A percentile compares a stretch with the other conserved stretches of the same genome.
Evolutionary conservation across 2,888 invertebrate species (phyloP).

Genomic region (Silvanus unidentatus): DNA sequence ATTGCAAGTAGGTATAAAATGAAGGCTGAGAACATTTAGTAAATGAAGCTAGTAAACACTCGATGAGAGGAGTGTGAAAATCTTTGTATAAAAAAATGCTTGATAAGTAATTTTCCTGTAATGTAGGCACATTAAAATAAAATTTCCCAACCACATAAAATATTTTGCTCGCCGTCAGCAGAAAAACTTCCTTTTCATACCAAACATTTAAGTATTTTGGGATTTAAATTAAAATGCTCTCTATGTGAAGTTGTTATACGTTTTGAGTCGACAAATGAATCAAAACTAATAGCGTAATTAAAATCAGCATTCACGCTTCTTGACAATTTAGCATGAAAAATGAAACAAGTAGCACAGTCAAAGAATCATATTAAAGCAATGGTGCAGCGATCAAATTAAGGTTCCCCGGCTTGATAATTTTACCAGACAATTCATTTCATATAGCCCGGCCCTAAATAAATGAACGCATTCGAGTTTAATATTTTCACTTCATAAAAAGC

Average conservation of each 20-base stretch:
- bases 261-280: constrained; percentile 2
- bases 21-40: too few relatives aligned
- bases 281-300: constrained; percentile 3
- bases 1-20: too few relatives aligned
- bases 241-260: not conserved
- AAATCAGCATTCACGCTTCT: constrained; percentile 3
- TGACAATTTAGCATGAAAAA: constrained; percentile 2
- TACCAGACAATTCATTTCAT: constrained; percentile 1
- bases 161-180: too few relatives aligned
- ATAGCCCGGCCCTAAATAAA: constrained; percentile 1
- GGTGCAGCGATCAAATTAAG: constrained; percentile 2
- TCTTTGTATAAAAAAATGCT: too few relatives aligned
- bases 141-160: too few relatives aligned
- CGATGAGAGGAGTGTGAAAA: too few relatives aligned
- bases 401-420: constrained; percentile 2
- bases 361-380: not conserved
- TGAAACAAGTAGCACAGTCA: constrained; percentile 2
- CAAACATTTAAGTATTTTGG: constrained; percentile 1
- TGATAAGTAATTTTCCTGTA: too few relatives aligned
- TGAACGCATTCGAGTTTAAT: constrained; percentile 2
- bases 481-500: constrained; percentile 2
- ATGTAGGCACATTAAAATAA: too few relatives aligned
- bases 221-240: constrained; percentile 1
- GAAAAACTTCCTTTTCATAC: too few relatives aligned
- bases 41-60: too few relatives aligned